These are phyloP conservation scores for Podarcis cretensis DNA, from an alignment of 2,113 vertebrate species.

Conservation along the genomic window DNA sequence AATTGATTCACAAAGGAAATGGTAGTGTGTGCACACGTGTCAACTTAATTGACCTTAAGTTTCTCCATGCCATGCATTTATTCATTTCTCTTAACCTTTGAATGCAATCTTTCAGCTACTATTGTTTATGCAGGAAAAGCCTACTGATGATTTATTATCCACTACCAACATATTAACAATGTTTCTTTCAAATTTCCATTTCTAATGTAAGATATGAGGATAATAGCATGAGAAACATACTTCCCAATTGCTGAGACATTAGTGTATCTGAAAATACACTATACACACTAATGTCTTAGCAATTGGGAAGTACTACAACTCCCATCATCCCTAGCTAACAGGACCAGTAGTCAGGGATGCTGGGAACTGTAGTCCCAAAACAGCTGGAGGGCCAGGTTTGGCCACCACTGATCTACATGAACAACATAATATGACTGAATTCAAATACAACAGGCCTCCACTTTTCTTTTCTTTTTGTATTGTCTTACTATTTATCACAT, in stretches of 20 bases:
- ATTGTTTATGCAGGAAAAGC: neutral
- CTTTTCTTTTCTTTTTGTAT: conserved; percentile 28
- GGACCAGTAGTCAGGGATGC: too few species aligned
- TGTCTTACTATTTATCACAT: conserved; percentile 52
- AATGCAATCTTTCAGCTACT: neutral
- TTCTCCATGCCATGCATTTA: neutral
- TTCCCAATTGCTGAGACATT: neutral
- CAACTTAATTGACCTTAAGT: neutral
- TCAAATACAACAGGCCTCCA: conserved; percentile 22
- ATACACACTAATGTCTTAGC: too few species aligned
- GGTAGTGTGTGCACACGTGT: neutral
- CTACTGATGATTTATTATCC: neutral
- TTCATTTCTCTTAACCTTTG: neutral
- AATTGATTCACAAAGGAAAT: neutral
- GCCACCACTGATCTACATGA: conserved; percentile 18
- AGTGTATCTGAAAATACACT: neutral
- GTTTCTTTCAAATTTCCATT: neutral
- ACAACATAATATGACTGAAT: conserved; percentile 25
- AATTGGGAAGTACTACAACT: too few species aligned
- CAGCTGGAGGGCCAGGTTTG: too few species aligned
- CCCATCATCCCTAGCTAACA: too few species aligned
- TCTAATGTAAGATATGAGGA: neutral
- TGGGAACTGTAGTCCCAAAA: too few species aligned
- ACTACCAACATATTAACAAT: neutral
- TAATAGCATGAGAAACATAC: neutral